A percentile compares a stretch with the other conserved stretches of the same genome.
These are phyloP conservation scores for Leucosticte australis DNA, from an alignment of 2,113 vertebrate genomes.

Conservation along the genomic window DNA sequence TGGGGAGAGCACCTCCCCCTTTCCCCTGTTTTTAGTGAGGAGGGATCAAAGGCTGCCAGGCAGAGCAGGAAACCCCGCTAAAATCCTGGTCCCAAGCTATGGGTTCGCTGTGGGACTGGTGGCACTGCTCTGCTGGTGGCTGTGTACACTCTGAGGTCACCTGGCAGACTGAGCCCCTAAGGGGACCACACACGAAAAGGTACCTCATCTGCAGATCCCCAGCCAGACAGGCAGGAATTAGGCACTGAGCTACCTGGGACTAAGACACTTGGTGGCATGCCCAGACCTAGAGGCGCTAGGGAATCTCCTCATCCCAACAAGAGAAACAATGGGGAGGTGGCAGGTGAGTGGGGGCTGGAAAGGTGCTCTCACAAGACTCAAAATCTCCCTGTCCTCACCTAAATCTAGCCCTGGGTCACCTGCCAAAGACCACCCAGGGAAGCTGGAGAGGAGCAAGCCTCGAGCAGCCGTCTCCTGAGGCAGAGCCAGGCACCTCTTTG, in stretches of 20 bases:
- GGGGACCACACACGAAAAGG: slow-evolving; percentile 34
- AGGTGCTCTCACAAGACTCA: not conserved
- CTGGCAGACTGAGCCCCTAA: not conserved
- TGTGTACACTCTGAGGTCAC: not conserved
- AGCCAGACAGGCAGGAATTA: not conserved
- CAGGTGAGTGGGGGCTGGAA: not conserved
- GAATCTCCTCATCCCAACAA: not conserved
- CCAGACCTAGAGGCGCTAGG: not conserved
- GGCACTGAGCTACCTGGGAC: not conserved
- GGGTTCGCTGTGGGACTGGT: not conserved
- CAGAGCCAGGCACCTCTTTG: not conserved
- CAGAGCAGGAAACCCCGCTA: not conserved
- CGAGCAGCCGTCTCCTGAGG: not conserved
- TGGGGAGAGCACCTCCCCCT: not conserved
- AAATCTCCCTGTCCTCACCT: rapidly evolving
- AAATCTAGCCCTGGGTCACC: not conserved
- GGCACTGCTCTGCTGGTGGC: not conserved
- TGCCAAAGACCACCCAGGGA: not conserved
- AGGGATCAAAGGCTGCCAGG: not conserved
- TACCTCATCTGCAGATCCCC: not conserved
- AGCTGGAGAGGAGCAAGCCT: not conserved
- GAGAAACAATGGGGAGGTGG: not conserved
- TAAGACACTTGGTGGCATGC: not conserved
- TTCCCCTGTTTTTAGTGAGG: not conserved
- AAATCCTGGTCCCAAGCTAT: not conserved